Evolutionary conservation across 2,797 vertebrate species (phyloP), one percentile per base, ranked within the genome.

Genomic region (Peromyscus attwateri): DNA sequence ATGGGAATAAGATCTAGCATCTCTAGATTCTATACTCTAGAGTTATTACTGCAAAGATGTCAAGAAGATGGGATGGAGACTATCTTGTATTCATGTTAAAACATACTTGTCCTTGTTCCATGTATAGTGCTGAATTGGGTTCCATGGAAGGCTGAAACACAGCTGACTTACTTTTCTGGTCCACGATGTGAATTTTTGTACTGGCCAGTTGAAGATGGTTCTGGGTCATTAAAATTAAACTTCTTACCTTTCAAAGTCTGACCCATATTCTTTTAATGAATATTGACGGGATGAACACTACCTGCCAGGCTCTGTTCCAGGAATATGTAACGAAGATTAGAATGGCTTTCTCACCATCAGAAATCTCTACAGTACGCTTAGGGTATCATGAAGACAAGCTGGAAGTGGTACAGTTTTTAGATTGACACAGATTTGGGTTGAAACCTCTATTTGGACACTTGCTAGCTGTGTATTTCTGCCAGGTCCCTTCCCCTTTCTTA

Each of bases 211-310:
- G 62, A 79, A 70, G 37, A 55, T 37, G n/a, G 31, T n/a, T 25
- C 40, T 23, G 8, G 77, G 27, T 49, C 17, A 12, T 89, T 71
- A 21, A 21, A 88, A 89, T 92, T 46, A 46, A 77, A 46, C 92
- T 76, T 95, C 83, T 83, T 80, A 27, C 70, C 55, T 19, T 91
- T 64, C 77, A 46, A 85, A 89, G 31, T 89, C 19, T 66, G 68
- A n/a, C 1, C 19, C 34, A 70, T 43, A 73, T 71, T 93, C 29
- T 88, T 95, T 94, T 68, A 82, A 87, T n/a, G 64, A 68, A 81
- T 46, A 25, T 76, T 90, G 55, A 80, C 4, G 40, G 62, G 91
- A 21, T 27, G 55, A 66, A 83, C 83, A 62, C 6, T 55, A 75
- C 29, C 13, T 70, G 40, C 27, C 66, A 68, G 40, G 13, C 6